Conservation (phyloP, 2,113 vertebrate species). For the Tupaia chinensis region DNA sequence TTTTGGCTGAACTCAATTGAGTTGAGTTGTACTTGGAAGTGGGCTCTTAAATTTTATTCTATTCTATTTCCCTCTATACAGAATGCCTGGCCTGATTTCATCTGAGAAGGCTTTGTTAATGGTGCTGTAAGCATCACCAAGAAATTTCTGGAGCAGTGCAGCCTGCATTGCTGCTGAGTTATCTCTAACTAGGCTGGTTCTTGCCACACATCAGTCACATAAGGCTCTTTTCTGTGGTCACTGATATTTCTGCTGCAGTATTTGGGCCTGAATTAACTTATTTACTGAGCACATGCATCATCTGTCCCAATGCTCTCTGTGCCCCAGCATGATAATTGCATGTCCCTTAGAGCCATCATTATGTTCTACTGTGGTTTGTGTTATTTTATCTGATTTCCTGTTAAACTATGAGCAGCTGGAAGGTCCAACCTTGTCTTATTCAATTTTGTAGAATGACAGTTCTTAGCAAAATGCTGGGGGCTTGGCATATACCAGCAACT, state of each 20-base stretch:
- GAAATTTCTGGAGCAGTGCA: not conserved
- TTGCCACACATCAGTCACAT: not conserved
- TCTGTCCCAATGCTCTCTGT: not conserved
- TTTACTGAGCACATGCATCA: not conserved
- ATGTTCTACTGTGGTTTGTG: not conserved
- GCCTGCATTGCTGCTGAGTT: not conserved
- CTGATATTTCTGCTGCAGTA: not conserved
- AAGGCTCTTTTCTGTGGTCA: not conserved
- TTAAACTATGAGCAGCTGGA: not conserved
- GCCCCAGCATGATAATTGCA: not conserved
- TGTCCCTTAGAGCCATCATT: not conserved
- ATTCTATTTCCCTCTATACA: not conserved
- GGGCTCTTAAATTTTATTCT: not conserved
- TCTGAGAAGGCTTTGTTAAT: not conserved
- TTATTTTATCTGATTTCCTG: not conserved
- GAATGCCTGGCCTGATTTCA: not conserved
- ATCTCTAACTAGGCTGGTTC: not conserved
- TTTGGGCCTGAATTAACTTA: conserved; percentile 14
- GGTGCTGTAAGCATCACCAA: not conserved
- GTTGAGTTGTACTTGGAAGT: not conserved
- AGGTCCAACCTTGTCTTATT: not conserved
- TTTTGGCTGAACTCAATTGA: not conserved
- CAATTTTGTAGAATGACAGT: not conserved
- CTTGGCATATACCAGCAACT: not conserved
- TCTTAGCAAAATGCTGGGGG: not conserved